Evolutionary conservation across 2,113 vertebrate species (phyloP), one percentile per base, ranked within the genome.

Genomic region (Indicator maculatus): DNA sequence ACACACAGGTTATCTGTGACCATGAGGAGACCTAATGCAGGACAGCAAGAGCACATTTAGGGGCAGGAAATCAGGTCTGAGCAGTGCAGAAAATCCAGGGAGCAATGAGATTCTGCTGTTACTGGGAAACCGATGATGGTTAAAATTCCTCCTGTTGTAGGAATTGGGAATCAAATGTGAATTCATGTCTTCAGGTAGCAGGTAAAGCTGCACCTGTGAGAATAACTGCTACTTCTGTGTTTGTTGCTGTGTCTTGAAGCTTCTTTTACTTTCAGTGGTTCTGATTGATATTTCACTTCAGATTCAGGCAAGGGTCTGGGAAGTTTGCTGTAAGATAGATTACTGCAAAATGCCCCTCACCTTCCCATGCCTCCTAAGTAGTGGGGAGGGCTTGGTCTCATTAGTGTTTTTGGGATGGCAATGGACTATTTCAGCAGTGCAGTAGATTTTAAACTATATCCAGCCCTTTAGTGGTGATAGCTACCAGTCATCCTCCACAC

Each of bases 301-400:
- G 38, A 26, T 78, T 77, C 69, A 18, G 38, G 36, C 16, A 28
- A 27, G n/a, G 21, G 30, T 28, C 9, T 55, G 16, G 23, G 80
- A 71, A n/a, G 17, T 71, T 79, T 75, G 12, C 56, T 83, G 11
- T 31, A 9, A 31, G 16, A 31, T 16, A 21, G 12, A 21, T 75
- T 70, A 44, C 47, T 93, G 58, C 44, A 36, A 45, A 74, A 38
- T 0, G 2, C 60, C 53, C 67, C 26, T 39, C 44, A 45, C 23
- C 28, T 14, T 41, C 14, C 33, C 0, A 0, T 65, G 59, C 53
- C 23, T 24, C 13, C 0, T 33, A 39, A 44, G 33, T 14, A 63
- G 33, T 28, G 67, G 21, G n/a, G n/a, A 73, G 30, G 39, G 20
- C 33, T 67, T 28, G 39, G 38, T 55, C 9, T 36, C 44, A 5